Evolutionary conservation across 2,888 invertebrate species (phyloP), one percentile per base, ranked within the genome.

Genomic region (Agrilus mali): DNA sequence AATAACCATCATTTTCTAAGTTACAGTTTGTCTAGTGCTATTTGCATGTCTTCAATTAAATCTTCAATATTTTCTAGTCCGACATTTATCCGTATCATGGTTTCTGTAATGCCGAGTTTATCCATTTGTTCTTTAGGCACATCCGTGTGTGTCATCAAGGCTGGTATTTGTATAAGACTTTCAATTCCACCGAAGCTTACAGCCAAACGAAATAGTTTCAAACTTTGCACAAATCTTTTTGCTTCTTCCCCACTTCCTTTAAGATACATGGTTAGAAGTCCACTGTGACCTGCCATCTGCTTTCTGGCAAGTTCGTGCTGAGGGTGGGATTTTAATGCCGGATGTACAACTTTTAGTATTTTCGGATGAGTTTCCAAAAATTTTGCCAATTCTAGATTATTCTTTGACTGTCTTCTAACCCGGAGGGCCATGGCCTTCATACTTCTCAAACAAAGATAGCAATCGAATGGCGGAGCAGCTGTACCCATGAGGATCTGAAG

Each of bases 391-490:
- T 72, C 70, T 42, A 88, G 55, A 0, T 83, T 80, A 50, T 82
- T 93, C 49, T 75, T 75, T 68, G 81, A 82, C 63, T 95, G 93
- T 51, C 83, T 78, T 50, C 84, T 77, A 94, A 97, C 95, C 41
- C 96, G 73, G 20, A 96, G 56, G 5, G 86, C 82, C 20, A 97
- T 70, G 0, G 96, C 97, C 69, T 95, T 96, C 45, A 96, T 67
- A 56, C 95, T 89, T 48, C 90, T 77, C 60, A 87, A 89, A 0
- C 94, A 92, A 60, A 92, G 74, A 62, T 81, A 90, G 64, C 96
- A 95, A 65, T 97, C 97, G 61, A 94, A 92, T 0, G 97, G 93
- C 0, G 95, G 89, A 2, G 97, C 95, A 10, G 95, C 82, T 34
- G 86, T 79, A 42, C 86, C 57, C 0, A 40, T 41, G 13, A 13